Evolutionary conservation across 2,888 invertebrate species (phyloP), one percentile per base, ranked within the genome.

Genomic region (Acrobeloides nanus): DNA sequence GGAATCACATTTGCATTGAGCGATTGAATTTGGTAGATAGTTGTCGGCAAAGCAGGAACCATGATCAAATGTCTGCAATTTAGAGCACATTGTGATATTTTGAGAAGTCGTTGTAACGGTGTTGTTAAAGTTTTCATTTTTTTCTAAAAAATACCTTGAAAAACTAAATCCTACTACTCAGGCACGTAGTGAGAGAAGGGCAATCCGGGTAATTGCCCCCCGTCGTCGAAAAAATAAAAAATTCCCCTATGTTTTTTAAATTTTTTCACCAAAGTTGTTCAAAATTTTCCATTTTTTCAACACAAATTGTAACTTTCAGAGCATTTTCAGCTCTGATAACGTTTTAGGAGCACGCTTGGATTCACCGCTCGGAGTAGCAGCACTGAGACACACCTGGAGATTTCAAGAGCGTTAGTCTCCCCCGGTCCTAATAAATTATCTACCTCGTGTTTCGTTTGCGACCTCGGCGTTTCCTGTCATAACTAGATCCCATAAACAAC

Each of bases 401-500:
- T n/a, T n/a, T n/a, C n/a, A n/a, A n/a, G n/a, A n/a, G n/a, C n/a
- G n/a, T n/a, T n/a, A n/a, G n/a, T n/a, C n/a, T n/a, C n/a, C n/a
- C n/a, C n/a, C n/a, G n/a, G n/a, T n/a, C n/a, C n/a, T n/a, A 32
- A 4, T 18, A 32, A 4, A 4, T 20, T 12, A 32, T 20, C 4
- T 4, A 32, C 32, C 20, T 32, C 32, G 32, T 18, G 32, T 32
- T 32, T 32, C 32, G 20, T 32, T 32, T 32, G 32, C 32, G 18
- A 32, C 17, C 20, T 17, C 20, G 5, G 17, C 32, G 20, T 32
- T 20, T 32, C 32, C 32, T 4, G 32, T 32, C 20, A 20, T 32
- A 4, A 32, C 32, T 20, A 32, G 20, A 32, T 32, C 32, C 32
- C 32, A 32, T 32, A 32, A 32, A 32, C 32, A 32, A 32, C 32